Base-by-base conservation (phyloP, 2,888 invertebrate species). In the Troides oblongomaculatus region DNA sequence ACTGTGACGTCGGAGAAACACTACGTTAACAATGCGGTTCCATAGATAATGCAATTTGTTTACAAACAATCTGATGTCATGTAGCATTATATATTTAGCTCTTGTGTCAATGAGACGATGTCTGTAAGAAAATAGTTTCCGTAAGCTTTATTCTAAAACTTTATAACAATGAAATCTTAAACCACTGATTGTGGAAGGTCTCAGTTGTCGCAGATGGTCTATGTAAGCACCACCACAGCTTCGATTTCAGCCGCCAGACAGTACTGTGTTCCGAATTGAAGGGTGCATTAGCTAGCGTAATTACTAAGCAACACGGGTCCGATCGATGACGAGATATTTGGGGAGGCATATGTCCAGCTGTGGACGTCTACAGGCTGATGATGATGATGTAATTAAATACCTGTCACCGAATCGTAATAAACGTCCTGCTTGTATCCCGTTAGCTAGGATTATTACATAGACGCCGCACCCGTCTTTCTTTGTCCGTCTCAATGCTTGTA, bases 1-100 rank as follows among this genome's bases (percentile, higher is more conserved):
- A 64, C 77, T 86, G 77, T 94, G 94, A 75, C 93, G 93, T 63
- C 94, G 93, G 18, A 97, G 87, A 74, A 97, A 97, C 10, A 97
- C 84, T 0, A 96, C 95, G 76, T 96, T 95, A 23, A 97, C 94
- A 63, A 97, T 94, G 72, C 95, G 93, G 72, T 95, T 95, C 97
- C 97, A 97, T 18, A 97, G 83, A 77, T 95, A 95, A 77, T 95
- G 93, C 72, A 96, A 87, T 7, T 95, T 93, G 73, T 93, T 92
- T 65, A 92, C 90, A 76, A 96, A 95, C 1, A 97, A 87, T 7
- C 96, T 89, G 70, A 92, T 87, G 82, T 97, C 96, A 81, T 96
- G 93, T 0, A 97, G 87, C 70, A 97, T 84, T 56, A 97, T 87
- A 79, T 94, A 97, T 75, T 94, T 95, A 0, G 95, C 94, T 78